Base-by-base conservation (phyloP, 2,888 invertebrate genomes). In the Disparrhopalites patrizii region DNA sequence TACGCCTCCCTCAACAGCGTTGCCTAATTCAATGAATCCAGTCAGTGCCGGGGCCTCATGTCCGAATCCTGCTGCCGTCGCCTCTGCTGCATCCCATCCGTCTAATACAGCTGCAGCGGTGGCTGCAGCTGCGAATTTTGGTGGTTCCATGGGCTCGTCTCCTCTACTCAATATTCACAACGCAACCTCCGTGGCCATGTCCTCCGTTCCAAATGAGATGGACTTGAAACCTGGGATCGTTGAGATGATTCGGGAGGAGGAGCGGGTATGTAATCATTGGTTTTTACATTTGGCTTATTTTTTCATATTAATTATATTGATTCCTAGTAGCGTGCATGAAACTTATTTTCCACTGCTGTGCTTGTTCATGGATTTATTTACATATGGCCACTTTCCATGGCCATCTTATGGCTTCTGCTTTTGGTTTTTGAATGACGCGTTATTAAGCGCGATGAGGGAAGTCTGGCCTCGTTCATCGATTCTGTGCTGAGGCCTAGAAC, bases 201-300 rank as follows among this genome's bases (percentile, higher is more conserved):
- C 72, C 31, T 69, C 71, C n/a, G 68, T 69, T 73, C 77, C 77
- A 58, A 92, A 93, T 78, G 93, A 93, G 81, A 84, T 91, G 81
- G 93, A 93, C 83, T 91, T 93, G 82, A 90, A 92, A 77, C 93
- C 93, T 61, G 93, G 92, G 81, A 93, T 93, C 83, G 92, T 92
- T 71, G 93, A 93, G 84, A 93, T 93, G 92, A 93, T 93, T 79
- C 89, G 93, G 80, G 93, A 93, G 85, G 93, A 93, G 83, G 93
- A 93, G 84, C 84, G 93, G 90, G 93, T 93, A 81, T 91, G 92
- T 18, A 2, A 20, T 13, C 23, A 15, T 25, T 18, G 8, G 30
- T 10, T 28, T 5, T 55, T n/a, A n/a, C n/a, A n/a, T n/a, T n/a
- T n/a, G n/a, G n/a, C n/a, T n/a, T n/a, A n/a, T n/a, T n/a, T n/a